These are phyloP conservation scores for Momotus momota DNA, from an alignment of 2,797 vertebrate genomes.

Conservation along the genomic window DNA sequence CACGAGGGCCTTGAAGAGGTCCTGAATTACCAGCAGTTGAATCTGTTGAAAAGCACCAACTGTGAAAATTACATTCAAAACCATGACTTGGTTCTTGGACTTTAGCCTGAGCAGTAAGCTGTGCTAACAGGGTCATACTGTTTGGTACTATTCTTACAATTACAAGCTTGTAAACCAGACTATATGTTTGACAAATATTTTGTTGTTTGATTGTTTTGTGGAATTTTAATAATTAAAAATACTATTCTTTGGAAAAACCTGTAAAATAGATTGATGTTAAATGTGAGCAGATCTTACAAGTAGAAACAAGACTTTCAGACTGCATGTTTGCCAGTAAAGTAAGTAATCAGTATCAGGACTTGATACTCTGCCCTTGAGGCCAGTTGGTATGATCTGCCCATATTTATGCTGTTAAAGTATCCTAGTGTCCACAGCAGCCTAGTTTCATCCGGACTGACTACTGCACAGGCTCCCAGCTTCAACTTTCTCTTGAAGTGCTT, in stretches of 20 bases:
- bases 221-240: background rate
- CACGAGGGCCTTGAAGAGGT: background rate
- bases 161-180: background rate
- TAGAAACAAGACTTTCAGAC: background rate
- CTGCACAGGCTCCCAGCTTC: background rate
- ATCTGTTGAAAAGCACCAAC: background rate
- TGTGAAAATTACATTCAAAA: constrained; percentile 16
- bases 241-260: background rate
- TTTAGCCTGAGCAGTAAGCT: background rate
- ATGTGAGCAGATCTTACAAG: background rate
- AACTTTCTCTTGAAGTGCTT: background rate
- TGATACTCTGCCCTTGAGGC: background rate
- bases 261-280: background rate
- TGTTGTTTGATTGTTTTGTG: background rate
- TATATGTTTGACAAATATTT: background rate
- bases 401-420: background rate
- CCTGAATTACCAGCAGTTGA: background rate
- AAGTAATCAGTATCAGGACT: background rate
- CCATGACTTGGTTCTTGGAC: background rate
- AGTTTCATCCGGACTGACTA: background rate
- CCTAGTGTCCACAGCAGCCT: background rate
- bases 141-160: background rate
- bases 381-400: background rate
- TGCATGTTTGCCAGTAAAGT: background rate
- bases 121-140: background rate